Percentiles rank a stretch among this genome's conserved stretches.
phyloP scores from a whole-genome alignment of 2,797 vertebrate genomes.

The Micrastur ruficollis region DNA sequence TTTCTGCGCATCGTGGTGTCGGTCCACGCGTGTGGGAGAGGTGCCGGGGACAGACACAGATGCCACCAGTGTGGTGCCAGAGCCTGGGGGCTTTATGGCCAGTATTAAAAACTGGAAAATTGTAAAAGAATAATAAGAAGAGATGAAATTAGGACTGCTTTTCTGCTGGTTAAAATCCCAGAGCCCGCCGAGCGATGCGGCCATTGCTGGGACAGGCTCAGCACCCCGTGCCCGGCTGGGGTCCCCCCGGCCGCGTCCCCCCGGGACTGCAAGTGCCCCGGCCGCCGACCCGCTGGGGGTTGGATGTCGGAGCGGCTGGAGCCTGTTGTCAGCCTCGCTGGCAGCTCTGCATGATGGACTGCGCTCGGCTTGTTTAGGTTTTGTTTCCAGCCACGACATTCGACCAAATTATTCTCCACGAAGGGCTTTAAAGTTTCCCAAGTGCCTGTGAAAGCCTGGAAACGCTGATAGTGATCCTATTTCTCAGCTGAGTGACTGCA shows the following conservation, averaged over 20 bases:
- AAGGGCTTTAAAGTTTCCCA: constrained; percentile 76
- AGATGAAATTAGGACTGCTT: accelerated
- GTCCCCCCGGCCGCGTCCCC: neutral
- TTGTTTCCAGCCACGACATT: constrained; percentile 75
- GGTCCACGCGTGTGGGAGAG: accelerated
- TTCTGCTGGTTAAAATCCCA: neutral
- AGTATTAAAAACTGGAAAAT: accelerated
- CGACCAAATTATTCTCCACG: constrained; percentile 73
- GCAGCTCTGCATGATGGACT: constrained; percentile 63
- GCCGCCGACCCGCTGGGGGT: neutral
- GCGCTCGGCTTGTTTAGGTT: constrained; percentile 63
- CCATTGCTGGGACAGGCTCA: accelerated
- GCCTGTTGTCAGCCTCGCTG: constrained; percentile 12
- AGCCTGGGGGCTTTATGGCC: neutral
- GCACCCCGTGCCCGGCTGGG: neutral
- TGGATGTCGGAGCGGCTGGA: constrained; percentile 32
- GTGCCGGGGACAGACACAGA: accelerated
- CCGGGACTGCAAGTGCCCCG: neutral
- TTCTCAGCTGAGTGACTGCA: constrained; percentile 86
- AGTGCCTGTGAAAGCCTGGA: constrained; percentile 82
- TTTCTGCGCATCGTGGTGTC: accelerated
- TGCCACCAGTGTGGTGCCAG: neutral
- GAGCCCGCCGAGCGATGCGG: accelerated
- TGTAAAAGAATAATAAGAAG: accelerated
- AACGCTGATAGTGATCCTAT: constrained; percentile 82